Evolutionary conservation across 2,888 invertebrate genomes (phyloP), one percentile per base, ranked within the genome.

Genomic region (Trimorus sp.): DNA sequence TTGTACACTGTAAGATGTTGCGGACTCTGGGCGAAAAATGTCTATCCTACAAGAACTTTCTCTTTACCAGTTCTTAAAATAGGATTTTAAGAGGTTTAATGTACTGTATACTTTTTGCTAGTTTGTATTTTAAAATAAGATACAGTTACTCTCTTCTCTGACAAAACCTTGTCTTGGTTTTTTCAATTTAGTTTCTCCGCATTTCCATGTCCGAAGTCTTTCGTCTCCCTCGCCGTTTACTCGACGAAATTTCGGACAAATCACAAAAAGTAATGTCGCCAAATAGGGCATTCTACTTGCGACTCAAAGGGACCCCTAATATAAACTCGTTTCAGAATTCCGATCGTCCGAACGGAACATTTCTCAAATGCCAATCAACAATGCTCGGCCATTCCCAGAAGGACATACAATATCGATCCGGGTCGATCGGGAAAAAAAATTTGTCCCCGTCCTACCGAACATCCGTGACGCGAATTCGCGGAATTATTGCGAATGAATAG

Each of bases 321-420:
- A 62, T 48, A 73, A 79, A 79, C 73, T 73, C 71, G 59, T 66
- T 68, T 59, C 15, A 62, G 73, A 79, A 79, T 79, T 79, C 73
- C 73, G 40, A 15, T 65, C 70, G 51, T 70, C 56, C 65, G 0
- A 60, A 4, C 48, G 36, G 14, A 45, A 58, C 54, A 73, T 79
- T 79, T 66, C 68, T 69, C 62, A 63, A 63, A 79, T 79, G 42
- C 79, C 74, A 79, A 74, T 79, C 79, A 63, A 74, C 79, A 73
- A 74, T 74, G 42, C 74, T n/a, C 48, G 12, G 3, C 49, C 60
- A n/a, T 73, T 73, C 78, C 37, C 56, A 62, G 73, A 79, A 71
- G 60, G 60, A 60, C 60, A 62, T 54, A 60, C 60, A 60, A 71
- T 71, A 78, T 71, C 59, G 53, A 78, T 49, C 71, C 45, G 60